These are phyloP conservation scores for Gracilinanus agilis DNA, from an alignment of 2,113 vertebrate genomes.

Conservation along the genomic window DNA sequence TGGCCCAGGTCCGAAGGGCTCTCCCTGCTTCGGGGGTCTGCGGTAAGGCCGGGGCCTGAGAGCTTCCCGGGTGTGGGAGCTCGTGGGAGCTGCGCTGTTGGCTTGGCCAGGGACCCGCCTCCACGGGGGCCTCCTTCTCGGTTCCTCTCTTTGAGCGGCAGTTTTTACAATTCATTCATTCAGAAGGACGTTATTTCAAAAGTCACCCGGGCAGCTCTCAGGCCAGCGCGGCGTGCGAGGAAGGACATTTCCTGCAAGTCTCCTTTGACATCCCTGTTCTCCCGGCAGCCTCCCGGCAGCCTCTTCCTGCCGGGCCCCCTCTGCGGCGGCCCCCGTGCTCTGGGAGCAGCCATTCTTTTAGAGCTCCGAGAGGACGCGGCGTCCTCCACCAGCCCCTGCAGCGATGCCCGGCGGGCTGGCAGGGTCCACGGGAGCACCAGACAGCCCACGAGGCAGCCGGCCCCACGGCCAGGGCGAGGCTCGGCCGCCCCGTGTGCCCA, in stretches of 20 bases:
- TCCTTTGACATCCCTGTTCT: neutral
- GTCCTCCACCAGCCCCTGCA: neutral
- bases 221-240: neutral
- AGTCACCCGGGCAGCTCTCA: too few species aligned
- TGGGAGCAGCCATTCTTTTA: neutral
- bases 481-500: too few species aligned
- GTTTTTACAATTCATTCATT: neutral
- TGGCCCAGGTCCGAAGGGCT: neutral
- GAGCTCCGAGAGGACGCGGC: neutral
- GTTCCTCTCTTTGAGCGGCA: neutral
- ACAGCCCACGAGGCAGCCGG: neutral
- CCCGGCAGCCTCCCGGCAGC: neutral
- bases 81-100: neutral
- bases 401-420: neutral
- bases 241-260: neutral
- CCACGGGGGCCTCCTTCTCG: neutral
- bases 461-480: neutral
- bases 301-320: neutral
- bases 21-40: too few species aligned
- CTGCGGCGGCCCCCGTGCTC: neutral
- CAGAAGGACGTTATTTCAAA: neutral
- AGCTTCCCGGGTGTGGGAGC: neutral
- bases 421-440: rapidly evolving
- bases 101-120: neutral
- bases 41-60: neutral